A percentile compares a stretch with the other conserved stretches of the same genome.
These are phyloP conservation scores for Dicrostonyx torquatus DNA, from an alignment of 2,797 vertebrate genomes.

Conservation along the genomic window DNA sequence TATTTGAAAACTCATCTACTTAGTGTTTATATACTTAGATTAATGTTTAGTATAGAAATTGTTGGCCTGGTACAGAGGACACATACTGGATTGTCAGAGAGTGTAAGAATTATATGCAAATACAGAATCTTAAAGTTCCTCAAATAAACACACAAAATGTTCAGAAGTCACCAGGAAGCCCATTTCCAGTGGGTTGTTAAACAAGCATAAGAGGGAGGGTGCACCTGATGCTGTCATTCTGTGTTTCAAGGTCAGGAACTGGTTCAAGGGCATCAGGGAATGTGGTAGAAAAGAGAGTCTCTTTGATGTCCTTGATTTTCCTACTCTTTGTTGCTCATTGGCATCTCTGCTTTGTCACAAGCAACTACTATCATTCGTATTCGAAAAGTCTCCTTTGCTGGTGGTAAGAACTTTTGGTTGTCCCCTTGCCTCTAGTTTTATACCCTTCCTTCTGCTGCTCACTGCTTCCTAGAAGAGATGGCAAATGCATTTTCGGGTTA, in stretches of 20 bases:
- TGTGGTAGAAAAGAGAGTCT: neutral
- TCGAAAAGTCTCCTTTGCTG: constrained; percentile 85
- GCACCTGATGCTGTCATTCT: neutral
- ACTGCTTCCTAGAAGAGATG: constrained; percentile 66
- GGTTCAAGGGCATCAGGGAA: neutral
- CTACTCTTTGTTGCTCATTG: constrained; percentile 63
- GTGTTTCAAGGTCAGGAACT: neutral
- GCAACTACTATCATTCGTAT: constrained; percentile 85
- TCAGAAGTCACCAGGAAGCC: neutral
- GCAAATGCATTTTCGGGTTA: constrained; percentile 34
- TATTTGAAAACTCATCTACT: neutral
- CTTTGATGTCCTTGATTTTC: constrained; percentile 35
- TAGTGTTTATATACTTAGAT: constrained; percentile 35
- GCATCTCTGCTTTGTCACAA: constrained; percentile 84
- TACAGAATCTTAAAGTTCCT: neutral
- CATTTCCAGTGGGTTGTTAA: neutral
- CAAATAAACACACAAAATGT: constrained; percentile 7
- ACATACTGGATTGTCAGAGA: constrained; percentile 43
- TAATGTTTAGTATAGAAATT: constrained; percentile 58
- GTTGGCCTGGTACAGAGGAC: neutral
- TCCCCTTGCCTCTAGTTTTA: constrained; percentile 50
- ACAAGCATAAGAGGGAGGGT: neutral
- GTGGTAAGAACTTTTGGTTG: constrained; percentile 83
- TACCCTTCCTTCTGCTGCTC: constrained; percentile 16
- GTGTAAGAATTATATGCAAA: constrained; percentile 43